Evolutionary conservation across 2,888 invertebrate species (phyloP).

Genomic region (Protula sp.): DNA sequence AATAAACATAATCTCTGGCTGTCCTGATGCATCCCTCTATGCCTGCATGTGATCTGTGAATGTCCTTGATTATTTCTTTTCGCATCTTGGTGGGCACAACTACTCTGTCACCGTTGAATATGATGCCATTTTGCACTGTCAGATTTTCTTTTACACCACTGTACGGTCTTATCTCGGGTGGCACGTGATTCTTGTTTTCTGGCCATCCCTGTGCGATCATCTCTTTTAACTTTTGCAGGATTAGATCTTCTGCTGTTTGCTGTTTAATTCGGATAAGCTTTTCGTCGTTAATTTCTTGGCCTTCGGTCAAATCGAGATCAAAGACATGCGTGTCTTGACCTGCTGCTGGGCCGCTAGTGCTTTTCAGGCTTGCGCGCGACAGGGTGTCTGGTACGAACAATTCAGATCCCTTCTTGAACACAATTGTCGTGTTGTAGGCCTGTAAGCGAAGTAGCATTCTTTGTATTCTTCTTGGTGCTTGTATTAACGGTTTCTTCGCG

Average conservation of each 20-base stretch:
- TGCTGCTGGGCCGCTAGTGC: not conserved
- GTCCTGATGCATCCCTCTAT: conserved; percentile 1
- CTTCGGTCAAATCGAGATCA: not conserved
- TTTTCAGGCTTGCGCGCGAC: not conserved
- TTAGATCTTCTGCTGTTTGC: not conserved
- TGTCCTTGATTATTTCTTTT: conserved; percentile 6
- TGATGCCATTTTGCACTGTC: conserved; percentile 4
- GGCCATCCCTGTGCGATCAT: conserved; percentile 9
- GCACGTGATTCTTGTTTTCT: not conserved
- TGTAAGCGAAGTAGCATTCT: not conserved
- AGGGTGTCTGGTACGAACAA: not conserved
- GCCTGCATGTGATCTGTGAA: conserved; percentile 9
- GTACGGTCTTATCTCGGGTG: not conserved
- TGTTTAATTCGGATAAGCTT: not conserved
- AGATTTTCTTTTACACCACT: conserved; percentile 1
- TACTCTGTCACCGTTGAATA: conserved; percentile 7
- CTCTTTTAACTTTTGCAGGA: not conserved
- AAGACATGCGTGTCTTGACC: not conserved
- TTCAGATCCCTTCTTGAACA: not conserved
- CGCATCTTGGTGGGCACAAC: conserved; percentile 8
- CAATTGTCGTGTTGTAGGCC: not conserved
- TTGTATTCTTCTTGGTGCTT: not conserved
- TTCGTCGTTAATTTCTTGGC: not conserved
- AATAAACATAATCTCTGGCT: conserved; percentile 10
- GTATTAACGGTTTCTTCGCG: not conserved